Evolutionary conservation across 2,888 invertebrate species (phyloP).

Genomic region (Graphium colonna): DNA sequence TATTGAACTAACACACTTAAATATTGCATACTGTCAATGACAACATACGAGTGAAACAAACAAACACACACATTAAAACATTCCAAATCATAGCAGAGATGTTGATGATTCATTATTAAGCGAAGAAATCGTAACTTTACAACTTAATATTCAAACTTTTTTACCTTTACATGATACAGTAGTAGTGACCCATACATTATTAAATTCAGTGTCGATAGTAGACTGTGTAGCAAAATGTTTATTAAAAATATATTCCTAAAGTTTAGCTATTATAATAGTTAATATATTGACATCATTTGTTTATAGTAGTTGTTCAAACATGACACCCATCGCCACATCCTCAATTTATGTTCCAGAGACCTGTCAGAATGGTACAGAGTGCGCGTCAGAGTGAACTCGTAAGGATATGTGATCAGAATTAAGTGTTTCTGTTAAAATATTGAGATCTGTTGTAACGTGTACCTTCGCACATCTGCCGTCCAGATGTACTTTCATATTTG

Average conservation of each 20-base stretch:
- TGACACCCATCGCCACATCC: slow-evolving; percentile 66
- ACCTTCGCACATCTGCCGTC: slow-evolving; percentile 75
- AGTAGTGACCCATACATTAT: slow-evolving; percentile 5
- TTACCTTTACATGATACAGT: not conserved
- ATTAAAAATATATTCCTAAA: slow-evolving; percentile 10
- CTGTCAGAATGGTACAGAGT: slow-evolving; percentile 91
- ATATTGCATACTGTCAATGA: slow-evolving; percentile 77
- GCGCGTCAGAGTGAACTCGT: slow-evolving; percentile 92
- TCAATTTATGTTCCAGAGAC: slow-evolving; percentile 81
- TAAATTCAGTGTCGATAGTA: slow-evolving; percentile 5
- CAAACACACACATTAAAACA: slow-evolving; percentile 23
- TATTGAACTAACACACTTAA: slow-evolving; percentile 59
- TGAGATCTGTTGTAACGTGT: slow-evolving; percentile 74
- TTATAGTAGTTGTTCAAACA: slow-evolving; percentile 36
- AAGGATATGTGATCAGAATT: slow-evolving; percentile 81
- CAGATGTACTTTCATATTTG: slow-evolving; percentile 70
- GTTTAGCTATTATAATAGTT: slow-evolving; percentile 5
- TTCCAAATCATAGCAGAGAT: slow-evolving; percentile 8
- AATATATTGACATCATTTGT: not conserved
- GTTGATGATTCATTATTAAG: too few relatives aligned
- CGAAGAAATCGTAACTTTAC: too few relatives aligned
- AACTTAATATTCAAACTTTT: too few relatives aligned
- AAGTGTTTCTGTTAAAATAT: slow-evolving; percentile 73
- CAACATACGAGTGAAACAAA: slow-evolving; percentile 25
- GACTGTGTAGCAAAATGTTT: slow-evolving; percentile 5